Conservation (phyloP, 30 jellyfish, hydroid and myxozoan genomes). For the Turritopsis rubra region DNA sequence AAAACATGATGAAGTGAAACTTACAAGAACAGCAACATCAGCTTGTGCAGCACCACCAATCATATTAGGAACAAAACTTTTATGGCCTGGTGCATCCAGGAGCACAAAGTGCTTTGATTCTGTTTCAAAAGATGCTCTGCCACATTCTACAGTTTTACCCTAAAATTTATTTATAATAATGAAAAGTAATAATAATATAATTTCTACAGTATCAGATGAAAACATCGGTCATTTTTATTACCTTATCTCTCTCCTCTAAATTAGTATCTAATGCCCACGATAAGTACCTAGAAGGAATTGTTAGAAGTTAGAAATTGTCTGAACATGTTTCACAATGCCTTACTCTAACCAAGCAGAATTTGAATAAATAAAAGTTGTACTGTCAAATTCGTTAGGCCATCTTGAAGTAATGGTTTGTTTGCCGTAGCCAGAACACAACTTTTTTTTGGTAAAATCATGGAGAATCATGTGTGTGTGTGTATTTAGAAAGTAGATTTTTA, state of each 20-base stretch:
- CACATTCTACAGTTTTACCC: slow-evolving; percentile 99
- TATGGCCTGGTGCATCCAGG: slow-evolving; percentile 99
- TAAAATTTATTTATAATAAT: neutral
- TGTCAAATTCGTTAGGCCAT: too few species aligned
- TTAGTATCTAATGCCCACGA: slow-evolving; percentile 99
- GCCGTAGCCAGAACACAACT: too few species aligned
- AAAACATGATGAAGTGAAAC: too few species aligned
- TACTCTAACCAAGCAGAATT: neutral
- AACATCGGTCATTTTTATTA: too few species aligned
- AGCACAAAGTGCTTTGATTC: slow-evolving; percentile 85
- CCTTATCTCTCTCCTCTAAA: slow-evolving; percentile 98
- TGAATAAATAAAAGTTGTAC: neutral
- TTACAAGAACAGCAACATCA: slow-evolving; percentile 94
- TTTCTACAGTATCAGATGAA: too few species aligned
- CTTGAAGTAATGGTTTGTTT: too few species aligned
- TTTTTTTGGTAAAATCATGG: too few species aligned
- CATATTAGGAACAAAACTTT: slow-evolving; percentile 99
- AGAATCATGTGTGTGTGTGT: too few species aligned
- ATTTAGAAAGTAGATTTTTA: too few species aligned
- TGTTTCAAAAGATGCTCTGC: slow-evolving; percentile 99
- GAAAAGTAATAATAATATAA: too few species aligned
- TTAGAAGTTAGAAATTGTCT: too few species aligned
- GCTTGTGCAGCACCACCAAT: slow-evolving; percentile 99
- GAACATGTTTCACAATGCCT: too few species aligned
- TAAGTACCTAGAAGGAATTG: slow-evolving; percentile 64